These are phyloP conservation scores for Malurus splendens DNA, from an alignment of 2,797 vertebrate species.

Conservation along the genomic window DNA sequence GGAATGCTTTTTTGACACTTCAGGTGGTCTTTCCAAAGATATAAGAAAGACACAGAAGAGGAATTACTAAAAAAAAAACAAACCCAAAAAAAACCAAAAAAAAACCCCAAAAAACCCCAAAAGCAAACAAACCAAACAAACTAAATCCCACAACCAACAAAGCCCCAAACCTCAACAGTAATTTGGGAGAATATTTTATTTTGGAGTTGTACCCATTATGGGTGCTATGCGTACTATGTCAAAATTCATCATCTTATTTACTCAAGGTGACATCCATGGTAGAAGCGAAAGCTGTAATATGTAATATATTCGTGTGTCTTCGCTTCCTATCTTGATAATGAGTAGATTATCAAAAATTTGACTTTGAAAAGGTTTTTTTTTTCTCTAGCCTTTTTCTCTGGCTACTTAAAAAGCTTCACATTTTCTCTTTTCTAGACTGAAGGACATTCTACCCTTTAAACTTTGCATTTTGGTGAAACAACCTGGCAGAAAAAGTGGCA, in stretches of 20 bases:
- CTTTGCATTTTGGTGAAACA: neutral
- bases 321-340: neutral
- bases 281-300: neutral
- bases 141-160: accelerated
- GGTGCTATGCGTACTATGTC: neutral
- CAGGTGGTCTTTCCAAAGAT: neutral
- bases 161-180: accelerated
- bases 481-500: neutral
- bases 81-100: neutral
- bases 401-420: neutral
- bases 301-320: neutral
- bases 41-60: neutral
- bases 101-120: neutral
- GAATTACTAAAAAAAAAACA: neutral
- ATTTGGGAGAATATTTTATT: neutral
- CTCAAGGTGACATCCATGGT: neutral
- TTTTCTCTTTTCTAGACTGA: neutral
- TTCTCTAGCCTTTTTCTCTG: neutral
- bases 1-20: neutral
- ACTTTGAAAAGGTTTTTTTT: neutral
- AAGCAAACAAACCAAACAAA: neutral
- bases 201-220: neutral
- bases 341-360: neutral
- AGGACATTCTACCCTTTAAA: neutral
- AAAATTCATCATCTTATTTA: neutral